phyloP scores from a whole-genome alignment of 2,888 invertebrate genomes.

The Xanthorhoe designata region DNA sequence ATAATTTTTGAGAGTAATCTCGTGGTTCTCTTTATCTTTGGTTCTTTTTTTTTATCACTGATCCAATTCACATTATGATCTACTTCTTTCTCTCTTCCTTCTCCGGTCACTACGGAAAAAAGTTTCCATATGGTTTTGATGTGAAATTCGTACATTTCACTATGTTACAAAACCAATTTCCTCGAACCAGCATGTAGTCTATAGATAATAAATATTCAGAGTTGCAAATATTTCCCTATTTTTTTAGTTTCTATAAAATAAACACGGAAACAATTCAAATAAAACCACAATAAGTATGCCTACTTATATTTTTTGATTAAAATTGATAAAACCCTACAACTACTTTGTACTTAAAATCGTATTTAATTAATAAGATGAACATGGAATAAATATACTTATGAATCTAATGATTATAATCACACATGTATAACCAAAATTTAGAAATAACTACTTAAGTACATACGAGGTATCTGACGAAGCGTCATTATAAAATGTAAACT shows the following conservation, averaged over 20 bases:
- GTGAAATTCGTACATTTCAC: too few species aligned
- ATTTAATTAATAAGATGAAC: conserved; percentile 7
- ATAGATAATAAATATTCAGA: too few species aligned
- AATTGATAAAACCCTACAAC: conserved; percentile 23
- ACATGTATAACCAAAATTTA: not conserved
- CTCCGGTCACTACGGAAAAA: too few species aligned
- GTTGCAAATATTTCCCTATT: not conserved
- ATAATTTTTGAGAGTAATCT: not conserved
- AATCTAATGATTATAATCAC: conserved; percentile 15
- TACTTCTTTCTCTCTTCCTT: too few species aligned
- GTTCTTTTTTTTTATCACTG: too few species aligned
- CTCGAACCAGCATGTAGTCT: too few species aligned
- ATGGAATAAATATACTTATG: conserved; percentile 25
- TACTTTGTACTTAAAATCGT: conserved; percentile 25
- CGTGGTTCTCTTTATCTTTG: too few species aligned
- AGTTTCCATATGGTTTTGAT: too few species aligned
- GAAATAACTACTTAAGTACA: not conserved
- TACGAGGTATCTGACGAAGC: not conserved
- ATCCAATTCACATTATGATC: too few species aligned
- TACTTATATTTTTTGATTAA: conserved; percentile 16
- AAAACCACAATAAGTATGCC: conserved; percentile 9
- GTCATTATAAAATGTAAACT: not conserved
- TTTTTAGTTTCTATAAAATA: not conserved
- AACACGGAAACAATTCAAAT: not conserved
- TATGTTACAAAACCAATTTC: too few species aligned